Percentiles rank a stretch among this genome's conserved stretches.
These are phyloP conservation scores for Drosophila hamatofila DNA, from an alignment of 2,888 invertebrate genomes.

Conservation along the genomic window DNA sequence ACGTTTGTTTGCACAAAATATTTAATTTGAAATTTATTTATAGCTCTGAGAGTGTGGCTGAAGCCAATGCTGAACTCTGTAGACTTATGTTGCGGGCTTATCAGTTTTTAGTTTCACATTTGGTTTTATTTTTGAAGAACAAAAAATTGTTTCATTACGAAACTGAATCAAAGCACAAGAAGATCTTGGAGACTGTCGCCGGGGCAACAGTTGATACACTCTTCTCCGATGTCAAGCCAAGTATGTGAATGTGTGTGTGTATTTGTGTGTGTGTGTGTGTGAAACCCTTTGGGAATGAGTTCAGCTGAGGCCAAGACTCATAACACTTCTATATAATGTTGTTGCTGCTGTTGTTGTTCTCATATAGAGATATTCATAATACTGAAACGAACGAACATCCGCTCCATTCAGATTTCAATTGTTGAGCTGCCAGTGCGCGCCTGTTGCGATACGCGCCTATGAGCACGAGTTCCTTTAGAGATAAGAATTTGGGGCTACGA, in stretches of 20 bases:
- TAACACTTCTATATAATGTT: neutral
- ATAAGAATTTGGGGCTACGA: constrained; percentile 84
- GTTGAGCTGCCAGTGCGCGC: constrained; percentile 33
- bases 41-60: neutral
- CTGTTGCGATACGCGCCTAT: constrained; percentile 65
- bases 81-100: constrained; percentile 33
- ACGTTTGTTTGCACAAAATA: constrained; percentile 41
- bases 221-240: constrained; percentile 14
- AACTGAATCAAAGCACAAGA: constrained; percentile 36
- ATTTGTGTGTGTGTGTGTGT: constrained; percentile 19
- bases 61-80: constrained; percentile 26
- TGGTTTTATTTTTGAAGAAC: constrained; percentile 2
- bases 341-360: constrained; percentile 3
- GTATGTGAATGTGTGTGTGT: constrained; percentile 7
- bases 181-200: constrained; percentile 50
- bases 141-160: constrained; percentile 28
- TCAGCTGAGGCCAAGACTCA: constrained; percentile 76
- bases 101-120: constrained; percentile 36
- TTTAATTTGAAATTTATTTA: constrained; percentile 21
- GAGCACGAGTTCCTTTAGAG: constrained; percentile 81
- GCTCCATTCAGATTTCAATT: constrained; percentile 77
- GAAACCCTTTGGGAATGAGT: constrained; percentile 73
- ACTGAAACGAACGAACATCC: constrained; percentile 62
- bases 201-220: constrained; percentile 56
- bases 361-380: constrained; percentile 39